Conservation (phyloP, 2,888 invertebrate species). For the Philonicus albiceps region DNA sequence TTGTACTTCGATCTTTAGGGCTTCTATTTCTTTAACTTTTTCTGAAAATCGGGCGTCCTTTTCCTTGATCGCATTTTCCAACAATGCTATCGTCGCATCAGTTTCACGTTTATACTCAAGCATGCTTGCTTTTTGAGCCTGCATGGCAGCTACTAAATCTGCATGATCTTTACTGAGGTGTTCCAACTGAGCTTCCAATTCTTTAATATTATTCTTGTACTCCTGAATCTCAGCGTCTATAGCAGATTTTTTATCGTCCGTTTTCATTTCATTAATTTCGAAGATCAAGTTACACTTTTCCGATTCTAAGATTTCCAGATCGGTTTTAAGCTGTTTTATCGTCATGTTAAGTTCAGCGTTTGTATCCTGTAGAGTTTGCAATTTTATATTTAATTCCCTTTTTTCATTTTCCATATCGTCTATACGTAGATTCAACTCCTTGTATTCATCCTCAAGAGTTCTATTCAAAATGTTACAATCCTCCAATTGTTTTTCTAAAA, state of each 20-base stretch:
- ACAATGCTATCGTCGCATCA: constrained; percentile 51
- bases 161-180: constrained; percentile 55
- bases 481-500: constrained; percentile 73
- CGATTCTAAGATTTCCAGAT: constrained; percentile 54
- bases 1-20: constrained; percentile 44
- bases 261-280: constrained; percentile 56
- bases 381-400: constrained; percentile 51
- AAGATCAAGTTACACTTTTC: constrained; percentile 56
- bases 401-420: constrained; percentile 59
- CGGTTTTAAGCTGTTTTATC: constrained; percentile 56
- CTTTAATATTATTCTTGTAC: constrained; percentile 52
- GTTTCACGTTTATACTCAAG: constrained; percentile 51
- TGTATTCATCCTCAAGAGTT: constrained; percentile 69
- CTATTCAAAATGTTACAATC: constrained; percentile 68
- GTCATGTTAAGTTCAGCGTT: constrained; percentile 54
- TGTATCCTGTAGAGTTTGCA: constrained; percentile 54
- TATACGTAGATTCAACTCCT: constrained; percentile 67
- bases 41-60: constrained; percentile 42
- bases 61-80: constrained; percentile 51
- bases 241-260: constrained; percentile 51
- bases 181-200: constrained; percentile 53
- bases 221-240: constrained; percentile 49
- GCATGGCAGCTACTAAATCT: constrained; percentile 53
- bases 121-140: constrained; percentile 53
- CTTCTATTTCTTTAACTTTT: constrained; percentile 49